phyloP scores from a whole-genome alignment of 2,113 vertebrate species.

The Bufo gargarizans region DNA sequence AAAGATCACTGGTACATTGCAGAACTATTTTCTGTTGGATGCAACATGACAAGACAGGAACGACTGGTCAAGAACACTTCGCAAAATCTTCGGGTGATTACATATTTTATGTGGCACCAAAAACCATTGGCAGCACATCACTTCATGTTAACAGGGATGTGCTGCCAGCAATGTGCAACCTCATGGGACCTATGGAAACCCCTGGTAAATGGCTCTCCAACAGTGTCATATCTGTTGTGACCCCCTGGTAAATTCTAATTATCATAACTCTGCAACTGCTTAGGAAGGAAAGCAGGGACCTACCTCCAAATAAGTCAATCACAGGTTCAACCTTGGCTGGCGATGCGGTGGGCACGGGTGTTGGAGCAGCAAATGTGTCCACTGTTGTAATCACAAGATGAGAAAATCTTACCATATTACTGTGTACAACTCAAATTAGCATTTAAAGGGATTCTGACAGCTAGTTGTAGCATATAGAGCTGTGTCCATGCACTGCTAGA shows the following conservation, averaged over 20 bases:
- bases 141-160: too few species aligned
- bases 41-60: neutral
- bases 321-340: slow-evolving; percentile 89
- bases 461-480: too few species aligned
- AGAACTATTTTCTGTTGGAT: neutral
- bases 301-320: slow-evolving; percentile 97
- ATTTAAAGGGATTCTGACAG: neutral
- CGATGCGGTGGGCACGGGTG: slow-evolving; percentile 81
- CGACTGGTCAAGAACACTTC: too few species aligned
- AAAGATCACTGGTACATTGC: neutral
- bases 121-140: too few species aligned
- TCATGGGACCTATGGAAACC: too few species aligned
- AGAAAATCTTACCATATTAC: slow-evolving; percentile 55
- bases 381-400: slow-evolving; percentile 78
- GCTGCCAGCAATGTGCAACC: too few species aligned
- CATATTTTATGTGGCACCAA: too few species aligned
- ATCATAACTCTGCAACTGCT: neutral
- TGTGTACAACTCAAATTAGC: neutral
- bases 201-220: neutral
- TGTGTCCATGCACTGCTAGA: too few species aligned
- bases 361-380: slow-evolving; percentile 87
- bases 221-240: too few species aligned
- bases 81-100: too few species aligned
- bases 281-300: neutral
- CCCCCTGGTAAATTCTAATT: too few species aligned